Percentiles rank a stretch among this genome's conserved stretches.
These are phyloP conservation scores for Troglohyphantes excavatus DNA, from an alignment of 2,888 invertebrate genomes.

Conservation along the genomic window DNA sequence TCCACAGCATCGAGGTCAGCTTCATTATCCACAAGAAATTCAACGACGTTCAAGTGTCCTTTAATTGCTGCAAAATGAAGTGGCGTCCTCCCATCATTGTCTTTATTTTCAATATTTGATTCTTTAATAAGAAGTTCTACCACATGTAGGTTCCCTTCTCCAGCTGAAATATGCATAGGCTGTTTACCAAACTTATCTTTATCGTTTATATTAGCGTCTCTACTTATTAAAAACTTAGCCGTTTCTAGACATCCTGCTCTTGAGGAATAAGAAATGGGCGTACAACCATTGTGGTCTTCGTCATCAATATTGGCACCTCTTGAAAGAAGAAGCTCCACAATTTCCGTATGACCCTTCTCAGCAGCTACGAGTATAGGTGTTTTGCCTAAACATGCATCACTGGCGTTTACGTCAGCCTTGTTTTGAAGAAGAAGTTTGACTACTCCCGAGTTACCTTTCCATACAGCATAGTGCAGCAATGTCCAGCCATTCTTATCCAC, in stretches of 20 bases:
- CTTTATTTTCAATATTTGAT: too few relatives aligned
- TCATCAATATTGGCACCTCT: background rate
- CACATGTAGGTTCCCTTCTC: too few relatives aligned
- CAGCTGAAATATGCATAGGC: too few relatives aligned
- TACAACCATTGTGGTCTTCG: background rate
- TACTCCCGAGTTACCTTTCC: background rate
- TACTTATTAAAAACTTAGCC: background rate
- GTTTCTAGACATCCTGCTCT: slow-evolving; percentile 1
- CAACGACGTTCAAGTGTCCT: too few relatives aligned
- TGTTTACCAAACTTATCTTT: background rate
- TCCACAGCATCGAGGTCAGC: too few relatives aligned
- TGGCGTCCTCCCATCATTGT: too few relatives aligned
- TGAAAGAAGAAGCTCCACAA: background rate
- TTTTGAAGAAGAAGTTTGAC: background rate
- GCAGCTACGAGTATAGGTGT: background rate
- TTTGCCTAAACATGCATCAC: background rate
- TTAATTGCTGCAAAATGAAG: too few relatives aligned
- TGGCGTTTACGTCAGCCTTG: background rate
- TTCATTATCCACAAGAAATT: too few relatives aligned
- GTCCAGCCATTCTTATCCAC: background rate
- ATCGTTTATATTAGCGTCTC: slow-evolving; percentile 18
- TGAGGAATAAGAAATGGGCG: slow-evolving; percentile 11
- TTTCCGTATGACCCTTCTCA: background rate
- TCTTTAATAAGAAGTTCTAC: too few relatives aligned
- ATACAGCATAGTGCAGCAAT: background rate